Base-by-base conservation (phyloP, 1,140 invertebrate genomes). In the Drosophila punjabiensis region DNA sequence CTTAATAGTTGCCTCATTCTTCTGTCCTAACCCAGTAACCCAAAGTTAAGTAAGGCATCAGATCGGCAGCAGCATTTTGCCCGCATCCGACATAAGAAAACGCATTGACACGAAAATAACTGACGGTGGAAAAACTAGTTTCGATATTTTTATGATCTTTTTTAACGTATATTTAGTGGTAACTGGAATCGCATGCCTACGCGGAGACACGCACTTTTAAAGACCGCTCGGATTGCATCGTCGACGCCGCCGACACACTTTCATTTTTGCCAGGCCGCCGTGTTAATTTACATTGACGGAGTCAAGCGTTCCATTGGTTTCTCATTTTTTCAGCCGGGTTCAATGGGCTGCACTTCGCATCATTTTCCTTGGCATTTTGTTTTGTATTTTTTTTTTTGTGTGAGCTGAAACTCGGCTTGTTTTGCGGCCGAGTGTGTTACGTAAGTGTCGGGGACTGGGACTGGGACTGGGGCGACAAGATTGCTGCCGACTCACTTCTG, bases 401-500 rank as follows among this genome's bases (percentile, higher is more conserved):
- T 13, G 20, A 52, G 30, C 43, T 71, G 66, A 16, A 62, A 37
- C 16, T 30, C 65, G 66, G 18, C 52, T 55, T 55, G 52, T 33
- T 56, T 59, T 47, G 60, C 32, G 59, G 47, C 50, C 48, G 60
- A 55, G 59, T 66, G 55, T 58, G 55, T 85, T 85, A 82, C 78
- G 75, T 86, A 86, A 86, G 48, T 77, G 75, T 58, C 69, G 47
- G 70, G 35, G 45, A 60, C 69, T 70, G 67, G 45, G 30, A 50
- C 14, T 48, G 45, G 7, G 20, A 48, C 20, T 74, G 70, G 55
- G 37, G 53, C 63, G 74, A 58, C 64, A 71, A 79, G 78, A 76
- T 76, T 79, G 85, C 81, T 66, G 85, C 78, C 69, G 74, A 70
- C 65, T 77, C 83, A 83, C 67, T 82, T 76, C 58, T 86, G 69